A percentile compares a stretch with the other conserved stretches of the same genome.
phyloP scores from a whole-genome alignment of 1,140 invertebrate genomes.

The Dendrolimus punctatus region DNA sequence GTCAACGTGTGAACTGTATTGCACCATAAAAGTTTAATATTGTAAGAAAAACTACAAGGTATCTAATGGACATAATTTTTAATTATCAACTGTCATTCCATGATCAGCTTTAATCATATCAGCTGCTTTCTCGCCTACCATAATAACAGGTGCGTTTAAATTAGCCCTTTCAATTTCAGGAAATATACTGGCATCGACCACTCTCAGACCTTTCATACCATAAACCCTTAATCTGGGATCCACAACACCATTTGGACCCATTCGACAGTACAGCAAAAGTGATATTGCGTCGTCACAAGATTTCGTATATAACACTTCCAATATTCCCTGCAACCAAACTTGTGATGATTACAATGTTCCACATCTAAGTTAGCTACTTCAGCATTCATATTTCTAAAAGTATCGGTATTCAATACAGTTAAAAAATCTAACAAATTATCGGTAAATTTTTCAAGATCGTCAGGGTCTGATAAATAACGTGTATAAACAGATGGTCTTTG shows the following conservation, averaged over 20 bases:
- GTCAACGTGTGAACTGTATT: no score
- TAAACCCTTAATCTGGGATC: slow-evolving; percentile 4
- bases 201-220: slow-evolving; percentile 1
- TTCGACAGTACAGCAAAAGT: slow-evolving; percentile 7
- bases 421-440: neutral
- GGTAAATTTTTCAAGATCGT: slow-evolving; percentile 5
- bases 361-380: neutral
- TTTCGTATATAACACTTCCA: slow-evolving; percentile 9
- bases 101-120: slow-evolving; percentile 11
- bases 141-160: slow-evolving; percentile 7
- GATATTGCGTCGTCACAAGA: slow-evolving; percentile 4
- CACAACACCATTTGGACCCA: slow-evolving; percentile 7
- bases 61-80: no score
- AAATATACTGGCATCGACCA: slow-evolving; percentile 3
- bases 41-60: no score
- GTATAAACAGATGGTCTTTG: neutral
- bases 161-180: slow-evolving; percentile 6
- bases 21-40: no score
- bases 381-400: slow-evolving; percentile 4
- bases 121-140: slow-evolving; percentile 10
- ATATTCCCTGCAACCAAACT: slow-evolving; percentile 1
- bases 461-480: slow-evolving; percentile 1
- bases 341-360: neutral
- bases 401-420: slow-evolving; percentile 4
- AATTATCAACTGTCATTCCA: neutral